Evolutionary conservation across 2,797 vertebrate species (phyloP).

Genomic region (Chrysocyon brachyurus): DNA sequence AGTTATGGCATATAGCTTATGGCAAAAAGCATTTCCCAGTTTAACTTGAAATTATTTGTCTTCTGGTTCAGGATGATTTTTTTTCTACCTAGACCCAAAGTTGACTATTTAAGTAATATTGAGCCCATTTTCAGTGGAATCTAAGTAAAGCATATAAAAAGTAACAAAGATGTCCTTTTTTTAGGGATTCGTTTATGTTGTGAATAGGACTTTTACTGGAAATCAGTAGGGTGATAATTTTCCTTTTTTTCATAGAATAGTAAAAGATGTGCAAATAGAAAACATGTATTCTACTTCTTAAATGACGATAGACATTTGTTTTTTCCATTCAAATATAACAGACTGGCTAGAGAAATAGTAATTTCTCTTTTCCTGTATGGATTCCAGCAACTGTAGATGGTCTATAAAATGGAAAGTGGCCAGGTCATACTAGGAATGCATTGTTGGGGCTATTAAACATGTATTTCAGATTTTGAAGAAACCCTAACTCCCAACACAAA

Average conservation of each 20-base stretch:
- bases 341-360: not conserved
- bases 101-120: slow-evolving; percentile 30
- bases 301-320: not conserved
- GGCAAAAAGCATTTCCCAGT: not conserved
- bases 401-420: not conserved
- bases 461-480: not conserved
- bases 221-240: slow-evolving; percentile 39
- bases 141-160: slow-evolving; percentile 19
- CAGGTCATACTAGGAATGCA: not conserved
- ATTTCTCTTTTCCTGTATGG: slow-evolving; percentile 4
- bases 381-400: not conserved
- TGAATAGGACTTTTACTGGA: slow-evolving; percentile 41
- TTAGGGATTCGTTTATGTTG: not conserved
- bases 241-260: not conserved
- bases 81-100: not conserved
- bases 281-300: slow-evolving; percentile 42
- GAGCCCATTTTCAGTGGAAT: not conserved
- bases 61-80: not conserved
- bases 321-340: slow-evolving; percentile 10
- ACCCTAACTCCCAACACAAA: not conserved
- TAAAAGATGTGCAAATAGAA: not conserved
- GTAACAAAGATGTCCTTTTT: not conserved
- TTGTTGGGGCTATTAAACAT: slow-evolving; percentile 20
- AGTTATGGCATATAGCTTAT: not conserved
- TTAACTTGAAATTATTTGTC: not conserved